Conservation (phyloP, 2,888 invertebrate genomes). For the Nasonovia ribisnigri region DNA sequence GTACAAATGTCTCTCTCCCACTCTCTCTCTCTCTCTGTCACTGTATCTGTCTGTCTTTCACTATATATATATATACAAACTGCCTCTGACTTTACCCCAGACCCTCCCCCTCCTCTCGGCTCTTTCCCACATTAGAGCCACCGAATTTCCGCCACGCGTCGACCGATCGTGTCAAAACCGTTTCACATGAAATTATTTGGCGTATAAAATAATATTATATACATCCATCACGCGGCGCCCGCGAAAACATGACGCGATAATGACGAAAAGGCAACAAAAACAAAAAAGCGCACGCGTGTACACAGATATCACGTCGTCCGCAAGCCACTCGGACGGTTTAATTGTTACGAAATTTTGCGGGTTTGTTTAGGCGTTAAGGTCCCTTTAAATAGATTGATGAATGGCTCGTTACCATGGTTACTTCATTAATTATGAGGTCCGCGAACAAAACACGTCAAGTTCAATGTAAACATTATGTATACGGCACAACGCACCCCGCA, state of each 20-base stretch:
- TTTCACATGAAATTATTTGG: neutral
- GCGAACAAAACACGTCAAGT: slow-evolving; percentile 57
- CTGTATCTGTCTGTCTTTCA: neutral
- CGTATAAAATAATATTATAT: neutral
- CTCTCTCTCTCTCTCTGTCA: neutral
- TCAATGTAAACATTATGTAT: slow-evolving; percentile 53
- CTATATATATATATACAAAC: neutral
- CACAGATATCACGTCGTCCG: slow-evolving; percentile 31
- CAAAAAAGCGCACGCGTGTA: neutral
- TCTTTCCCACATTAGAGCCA: neutral
- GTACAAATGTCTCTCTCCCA: neutral
- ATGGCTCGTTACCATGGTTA: slow-evolving; percentile 55
- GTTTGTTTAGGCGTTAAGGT: slow-evolving; percentile 58
- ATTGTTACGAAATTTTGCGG: slow-evolving; percentile 37
- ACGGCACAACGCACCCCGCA: neutral
- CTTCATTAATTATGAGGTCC: slow-evolving; percentile 52
- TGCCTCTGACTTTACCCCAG: neutral
- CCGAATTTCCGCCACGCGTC: neutral
- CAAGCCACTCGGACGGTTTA: slow-evolving; percentile 17
- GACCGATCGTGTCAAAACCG: neutral
- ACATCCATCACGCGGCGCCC: slow-evolving; percentile 19
- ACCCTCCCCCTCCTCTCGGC: neutral
- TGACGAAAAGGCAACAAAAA: neutral
- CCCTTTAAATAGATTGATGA: slow-evolving; percentile 59
- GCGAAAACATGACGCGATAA: slow-evolving; percentile 27